Percentiles rank a stretch among this genome's conserved stretches.
Evolutionary conservation across 2,797 vertebrate species (phyloP).

Genomic region (Dendrocincla tyrannina): DNA sequence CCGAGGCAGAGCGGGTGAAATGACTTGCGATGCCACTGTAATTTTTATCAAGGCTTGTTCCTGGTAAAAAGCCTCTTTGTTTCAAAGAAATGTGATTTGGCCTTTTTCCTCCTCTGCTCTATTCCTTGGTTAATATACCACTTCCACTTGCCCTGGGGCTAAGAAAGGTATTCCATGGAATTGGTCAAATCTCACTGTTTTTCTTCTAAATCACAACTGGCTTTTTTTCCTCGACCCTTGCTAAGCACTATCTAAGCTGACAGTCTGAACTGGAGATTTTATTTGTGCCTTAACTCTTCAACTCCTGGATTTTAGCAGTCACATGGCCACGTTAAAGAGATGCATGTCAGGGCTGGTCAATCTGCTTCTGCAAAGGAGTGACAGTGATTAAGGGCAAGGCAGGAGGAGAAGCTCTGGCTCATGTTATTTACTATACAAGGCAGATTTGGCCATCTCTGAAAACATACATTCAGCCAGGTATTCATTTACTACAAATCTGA

Average conservation of each 20-base stretch:
- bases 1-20: conserved; percentile 74
- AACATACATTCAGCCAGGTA: not conserved
- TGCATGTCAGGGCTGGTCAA: not conserved
- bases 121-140: conserved; percentile 81
- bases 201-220: conserved; percentile 76
- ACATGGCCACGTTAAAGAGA: not conserved
- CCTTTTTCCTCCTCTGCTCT: conserved; percentile 76
- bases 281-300: conserved; percentile 63
- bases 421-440: not conserved
- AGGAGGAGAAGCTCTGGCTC: not conserved
- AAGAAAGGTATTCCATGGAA: conserved; percentile 76
- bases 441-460: not conserved
- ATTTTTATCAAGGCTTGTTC: conserved; percentile 86
- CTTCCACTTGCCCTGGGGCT: conserved; percentile 79
- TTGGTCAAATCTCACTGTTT: conserved; percentile 73
- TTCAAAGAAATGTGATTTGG: conserved; percentile 83
- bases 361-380: not conserved
- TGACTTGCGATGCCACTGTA: conserved; percentile 79
- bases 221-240: conserved; percentile 58
- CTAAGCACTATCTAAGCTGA: conserved; percentile 64
- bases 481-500: not conserved
- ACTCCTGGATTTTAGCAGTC: not conserved
- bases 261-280: conserved; percentile 36
- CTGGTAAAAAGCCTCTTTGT: conserved; percentile 84
- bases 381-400: not conserved